These are phyloP conservation scores for Engraulis encrasicolus DNA, from an alignment of 2,113 vertebrate species.

Conservation along the genomic window DNA sequence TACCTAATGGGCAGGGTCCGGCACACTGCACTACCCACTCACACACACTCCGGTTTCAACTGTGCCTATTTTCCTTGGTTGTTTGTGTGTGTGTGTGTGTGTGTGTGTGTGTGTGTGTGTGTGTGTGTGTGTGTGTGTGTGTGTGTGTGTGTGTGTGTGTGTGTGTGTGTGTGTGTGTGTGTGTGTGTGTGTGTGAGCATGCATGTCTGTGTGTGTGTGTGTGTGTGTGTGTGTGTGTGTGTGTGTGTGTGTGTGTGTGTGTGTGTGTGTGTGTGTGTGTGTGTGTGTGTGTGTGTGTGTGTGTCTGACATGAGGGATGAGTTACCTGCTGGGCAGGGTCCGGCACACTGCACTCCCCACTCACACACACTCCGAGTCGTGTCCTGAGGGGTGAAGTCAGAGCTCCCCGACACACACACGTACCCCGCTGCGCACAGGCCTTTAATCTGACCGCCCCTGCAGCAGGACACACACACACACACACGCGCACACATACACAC, in stretches of 20 bases:
- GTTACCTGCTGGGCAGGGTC: conserved; percentile 85
- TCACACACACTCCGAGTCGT: conserved; percentile 65
- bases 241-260: not conserved
- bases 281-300: not conserved
- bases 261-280: not conserved
- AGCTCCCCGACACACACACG: conserved; percentile 84
- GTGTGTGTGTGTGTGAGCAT: too few species aligned
- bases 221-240: too few species aligned
- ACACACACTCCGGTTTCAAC: conserved; percentile 72
- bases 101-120: too few species aligned
- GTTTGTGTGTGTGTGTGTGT: too few species aligned
- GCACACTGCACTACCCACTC: conserved; percentile 78
- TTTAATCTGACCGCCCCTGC: conserved; percentile 79
- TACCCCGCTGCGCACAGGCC: conserved; percentile 86
- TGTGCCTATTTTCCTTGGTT: too few species aligned
- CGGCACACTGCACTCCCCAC: conserved; percentile 78
- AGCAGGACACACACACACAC: not conserved
- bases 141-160: too few species aligned
- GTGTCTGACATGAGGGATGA: not conserved
- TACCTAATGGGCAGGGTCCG: conserved; percentile 86
- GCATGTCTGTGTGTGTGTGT: too few species aligned
- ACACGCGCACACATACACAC: not conserved
- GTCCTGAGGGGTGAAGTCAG: conserved; percentile 73
- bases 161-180: too few species aligned
- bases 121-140: too few species aligned